phyloP scores from a whole-genome alignment of 1,140 invertebrate species.

The Lethocerus indicus region DNA sequence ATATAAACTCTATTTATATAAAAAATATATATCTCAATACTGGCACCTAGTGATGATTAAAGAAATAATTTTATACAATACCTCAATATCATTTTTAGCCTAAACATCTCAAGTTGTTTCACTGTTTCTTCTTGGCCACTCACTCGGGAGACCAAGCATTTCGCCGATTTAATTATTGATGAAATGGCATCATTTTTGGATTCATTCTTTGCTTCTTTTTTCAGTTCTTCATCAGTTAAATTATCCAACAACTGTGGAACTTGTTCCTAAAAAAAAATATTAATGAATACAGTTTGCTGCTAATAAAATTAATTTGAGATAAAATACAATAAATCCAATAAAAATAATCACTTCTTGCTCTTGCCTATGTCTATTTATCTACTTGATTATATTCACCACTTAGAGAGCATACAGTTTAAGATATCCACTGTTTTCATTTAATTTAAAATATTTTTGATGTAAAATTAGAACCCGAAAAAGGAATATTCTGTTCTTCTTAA shows the following conservation, averaged over 20 bases:
- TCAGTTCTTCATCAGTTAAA: constrained; percentile 92
- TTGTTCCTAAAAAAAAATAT: constrained; percentile 48
- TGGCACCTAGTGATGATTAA: not conserved
- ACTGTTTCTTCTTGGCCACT: constrained; percentile 68
- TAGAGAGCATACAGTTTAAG: no score
- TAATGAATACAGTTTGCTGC: constrained; percentile 1
- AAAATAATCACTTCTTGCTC: not conserved
- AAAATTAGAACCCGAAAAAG: no score
- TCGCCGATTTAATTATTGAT: constrained; percentile 74
- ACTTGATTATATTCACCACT: not conserved
- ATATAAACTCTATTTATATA: not conserved
- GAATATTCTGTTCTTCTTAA: no score
- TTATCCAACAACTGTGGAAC: constrained; percentile 82
- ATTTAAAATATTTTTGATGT: no score
- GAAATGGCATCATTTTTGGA: constrained; percentile 86
- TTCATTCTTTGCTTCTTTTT: constrained; percentile 92
- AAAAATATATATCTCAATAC: not conserved
- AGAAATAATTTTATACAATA: constrained; percentile 17
- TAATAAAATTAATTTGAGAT: not conserved
- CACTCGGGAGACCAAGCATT: constrained; percentile 64
- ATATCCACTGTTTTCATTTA: no score
- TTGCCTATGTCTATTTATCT: not conserved
- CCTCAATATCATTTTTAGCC: constrained; percentile 87
- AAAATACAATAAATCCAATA: constrained; percentile 1
- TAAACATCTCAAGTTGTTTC: constrained; percentile 83